Evolutionary conservation across 2,113 vertebrate genomes (phyloP), one percentile per base, ranked within the genome.

Genomic region (Etheostoma spectabile): DNA sequence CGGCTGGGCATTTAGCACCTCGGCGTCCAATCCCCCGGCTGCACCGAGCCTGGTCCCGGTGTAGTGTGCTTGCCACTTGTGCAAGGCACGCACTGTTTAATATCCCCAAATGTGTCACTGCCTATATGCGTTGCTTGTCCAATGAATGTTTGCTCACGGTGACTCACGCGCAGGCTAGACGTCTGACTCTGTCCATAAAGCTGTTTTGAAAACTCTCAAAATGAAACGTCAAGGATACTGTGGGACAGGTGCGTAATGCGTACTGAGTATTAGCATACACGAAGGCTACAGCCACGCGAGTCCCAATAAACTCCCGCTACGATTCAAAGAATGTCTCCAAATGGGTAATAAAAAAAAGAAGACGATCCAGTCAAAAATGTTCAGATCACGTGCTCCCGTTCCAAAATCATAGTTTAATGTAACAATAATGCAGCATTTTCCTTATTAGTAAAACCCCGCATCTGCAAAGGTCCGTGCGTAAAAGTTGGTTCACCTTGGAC

Each of bases 1-100:
- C 88, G 91, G 91, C 92, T 90, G 92, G 84, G 90, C 94, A 94
- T 94, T 90, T 88, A 94, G 88, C 87, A 87, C 77, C 87, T 66
- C 71, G 85, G 88, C 62, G 87, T 93, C 88, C 91, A 86, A 91
- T 86, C 89, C 83, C 63, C 56, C 82, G 79, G 59, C 62, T 68
- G 76, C 79, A 83, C 88, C 86, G 86, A 83, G 74, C 85, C 72
- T 65, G 71, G 85, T 88, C 81, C 86, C 71, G 72, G 81, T 65
- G 77, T 66, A 57, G 74, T 57, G 71, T 49, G 74, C 72, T 74
- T 73, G 48, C 27, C 79, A 74, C 77, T 74, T 10, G 65, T 46
- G 66, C 82, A 35, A 61, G 24, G 68, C 76, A 13, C 81, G 75
- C 74, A 77, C 86, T 49, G 72, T 67, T 70, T 74, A 63, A 84